phyloP scores from a whole-genome alignment of 2,888 invertebrate genomes.

The Mythimna vitellina region DNA sequence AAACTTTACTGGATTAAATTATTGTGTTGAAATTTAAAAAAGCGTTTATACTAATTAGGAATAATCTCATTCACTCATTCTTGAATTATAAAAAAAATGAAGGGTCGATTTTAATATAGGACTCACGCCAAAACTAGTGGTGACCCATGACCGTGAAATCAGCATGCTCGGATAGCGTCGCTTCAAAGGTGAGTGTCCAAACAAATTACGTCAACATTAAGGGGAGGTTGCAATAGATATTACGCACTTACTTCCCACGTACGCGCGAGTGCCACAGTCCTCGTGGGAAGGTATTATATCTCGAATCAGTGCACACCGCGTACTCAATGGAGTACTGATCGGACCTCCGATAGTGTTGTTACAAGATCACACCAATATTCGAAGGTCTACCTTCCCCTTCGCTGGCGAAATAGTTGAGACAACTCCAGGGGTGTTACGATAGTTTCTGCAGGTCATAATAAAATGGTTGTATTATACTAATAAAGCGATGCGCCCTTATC shows the following conservation, averaged over 20 bases:
- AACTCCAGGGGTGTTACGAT: slow-evolving; percentile 19
- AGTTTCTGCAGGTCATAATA: slow-evolving; percentile 68
- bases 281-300: slow-evolving; percentile 89
- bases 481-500: slow-evolving; percentile 88
- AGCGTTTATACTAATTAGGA: not conserved
- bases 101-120: not conserved
- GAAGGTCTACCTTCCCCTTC: slow-evolving; percentile 70
- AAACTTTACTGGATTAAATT: slow-evolving; percentile 11
- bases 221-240: slow-evolving; percentile 45
- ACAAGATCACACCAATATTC: slow-evolving; percentile 71
- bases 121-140: not conserved
- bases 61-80: not conserved
- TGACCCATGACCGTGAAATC: slow-evolving; percentile 41
- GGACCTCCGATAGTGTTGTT: slow-evolving; percentile 80
- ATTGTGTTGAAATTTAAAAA: not conserved
- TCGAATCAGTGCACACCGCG: slow-evolving; percentile 82
- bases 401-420: slow-evolving; percentile 23
- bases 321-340: slow-evolving; percentile 83
- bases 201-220: slow-evolving; percentile 54
- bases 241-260: slow-evolving; percentile 73
- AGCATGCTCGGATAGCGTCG: slow-evolving; percentile 36
- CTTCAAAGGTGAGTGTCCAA: slow-evolving; percentile 57
- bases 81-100: not conserved
- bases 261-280: slow-evolving; percentile 82
- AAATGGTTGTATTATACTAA: slow-evolving; percentile 81